Evolutionary conservation across 1,140 invertebrate species (phyloP).

Genomic region (Potamilus streckersoni): DNA sequence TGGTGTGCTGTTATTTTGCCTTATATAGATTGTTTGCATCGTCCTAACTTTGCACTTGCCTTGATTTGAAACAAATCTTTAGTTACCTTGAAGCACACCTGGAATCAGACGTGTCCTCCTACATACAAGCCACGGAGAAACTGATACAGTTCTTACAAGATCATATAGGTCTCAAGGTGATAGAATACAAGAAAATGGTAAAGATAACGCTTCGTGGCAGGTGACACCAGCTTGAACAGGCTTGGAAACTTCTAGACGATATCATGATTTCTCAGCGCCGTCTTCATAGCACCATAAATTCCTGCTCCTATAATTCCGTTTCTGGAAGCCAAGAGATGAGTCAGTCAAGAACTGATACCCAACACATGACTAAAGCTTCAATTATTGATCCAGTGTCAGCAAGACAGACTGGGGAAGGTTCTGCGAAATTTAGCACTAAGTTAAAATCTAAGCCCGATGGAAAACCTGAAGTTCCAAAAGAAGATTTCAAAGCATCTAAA

Average conservation of each 20-base stretch:
- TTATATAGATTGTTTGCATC: not conserved
- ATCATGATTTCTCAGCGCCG: not conserved
- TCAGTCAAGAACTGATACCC: too few relatives aligned
- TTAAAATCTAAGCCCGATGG: too few relatives aligned
- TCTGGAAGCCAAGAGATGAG: too few relatives aligned
- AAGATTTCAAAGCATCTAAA: too few relatives aligned
- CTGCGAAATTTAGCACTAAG: too few relatives aligned
- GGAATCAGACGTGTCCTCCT: conserved; percentile 4
- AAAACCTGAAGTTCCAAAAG: too few relatives aligned
- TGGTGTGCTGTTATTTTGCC: not conserved
- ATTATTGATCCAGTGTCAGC: too few relatives aligned
- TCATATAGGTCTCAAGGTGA: not conserved
- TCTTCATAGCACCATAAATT: not conserved
- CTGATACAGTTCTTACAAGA: conserved; percentile 9
- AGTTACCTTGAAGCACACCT: conserved; percentile 3
- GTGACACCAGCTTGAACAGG: conserved; percentile 24
- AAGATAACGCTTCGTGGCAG: conserved; percentile 5
- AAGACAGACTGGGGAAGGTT: too few relatives aligned
- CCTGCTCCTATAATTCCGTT: too few relatives aligned
- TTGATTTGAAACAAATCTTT: conserved; percentile 11
- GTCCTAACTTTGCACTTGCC: not conserved
- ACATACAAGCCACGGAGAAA: conserved; percentile 10
- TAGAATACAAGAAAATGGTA: not conserved
- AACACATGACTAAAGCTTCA: too few relatives aligned
- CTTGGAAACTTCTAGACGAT: conserved; percentile 8